phyloP scores from a whole-genome alignment of 2,888 invertebrate genomes.

The Lumbricus terrestris region DNA sequence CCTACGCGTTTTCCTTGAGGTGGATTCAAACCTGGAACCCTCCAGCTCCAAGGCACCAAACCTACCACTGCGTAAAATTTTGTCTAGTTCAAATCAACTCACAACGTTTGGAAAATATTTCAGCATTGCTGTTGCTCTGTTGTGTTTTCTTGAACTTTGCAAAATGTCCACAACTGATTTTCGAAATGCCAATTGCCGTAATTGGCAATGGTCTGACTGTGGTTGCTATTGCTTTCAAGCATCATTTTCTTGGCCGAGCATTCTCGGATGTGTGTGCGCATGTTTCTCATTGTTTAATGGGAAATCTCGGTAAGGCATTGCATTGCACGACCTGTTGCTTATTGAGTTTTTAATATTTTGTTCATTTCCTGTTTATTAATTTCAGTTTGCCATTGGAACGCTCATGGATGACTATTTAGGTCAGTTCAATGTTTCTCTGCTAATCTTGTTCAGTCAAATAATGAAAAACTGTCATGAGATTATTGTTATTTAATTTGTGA shows the following conservation, averaged over 20 bases:
- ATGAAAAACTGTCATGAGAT: background rate
- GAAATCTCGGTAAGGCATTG: background rate
- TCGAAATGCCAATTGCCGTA: background rate
- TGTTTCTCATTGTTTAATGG: background rate
- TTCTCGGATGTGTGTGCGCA: background rate
- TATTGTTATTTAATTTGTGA: no score
- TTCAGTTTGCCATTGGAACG: slow-evolving; percentile 96
- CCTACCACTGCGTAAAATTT: no score
- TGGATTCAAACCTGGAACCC: no score
- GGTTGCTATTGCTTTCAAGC: background rate
- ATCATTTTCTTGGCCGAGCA: background rate
- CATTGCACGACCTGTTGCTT: background rate
- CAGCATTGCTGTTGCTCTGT: no score
- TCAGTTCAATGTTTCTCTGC: slow-evolving; percentile 30
- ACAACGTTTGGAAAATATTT: no score
- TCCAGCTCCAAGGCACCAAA: no score
- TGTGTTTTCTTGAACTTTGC: no score
- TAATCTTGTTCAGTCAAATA: background rate
- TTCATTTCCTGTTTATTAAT: slow-evolving; percentile 49
- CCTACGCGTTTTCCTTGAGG: no score
- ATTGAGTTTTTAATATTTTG: background rate
- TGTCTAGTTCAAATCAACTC: no score
- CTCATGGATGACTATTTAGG: slow-evolving; percentile 98
- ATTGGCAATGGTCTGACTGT: background rate
- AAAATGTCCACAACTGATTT: background rate